phyloP scores from a whole-genome alignment of 2,888 invertebrate genomes.

The Halictus ligatus region DNA sequence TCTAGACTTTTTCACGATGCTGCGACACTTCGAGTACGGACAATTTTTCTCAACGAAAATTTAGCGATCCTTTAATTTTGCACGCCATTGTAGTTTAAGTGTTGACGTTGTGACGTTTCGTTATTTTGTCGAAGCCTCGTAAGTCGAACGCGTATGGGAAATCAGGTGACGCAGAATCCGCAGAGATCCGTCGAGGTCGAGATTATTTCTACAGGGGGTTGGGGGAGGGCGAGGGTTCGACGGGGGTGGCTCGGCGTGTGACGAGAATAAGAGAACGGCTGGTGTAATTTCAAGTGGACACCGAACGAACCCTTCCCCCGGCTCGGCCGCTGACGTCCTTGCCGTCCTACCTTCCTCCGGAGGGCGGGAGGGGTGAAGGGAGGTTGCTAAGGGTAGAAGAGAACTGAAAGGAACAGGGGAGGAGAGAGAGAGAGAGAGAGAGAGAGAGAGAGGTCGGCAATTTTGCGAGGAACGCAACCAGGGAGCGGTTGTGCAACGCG shows the following conservation, averaged over 20 bases:
- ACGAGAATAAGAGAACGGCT: slow-evolving; percentile 31
- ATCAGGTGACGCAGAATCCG: neutral
- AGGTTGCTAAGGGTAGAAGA: slow-evolving; percentile 1
- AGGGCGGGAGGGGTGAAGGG: neutral
- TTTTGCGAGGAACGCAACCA: slow-evolving; percentile 46
- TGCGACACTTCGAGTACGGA: too few relatives aligned
- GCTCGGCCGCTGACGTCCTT: slow-evolving; percentile 40
- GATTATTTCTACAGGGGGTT: slow-evolving; percentile 12
- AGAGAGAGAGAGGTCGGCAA: slow-evolving; percentile 9
- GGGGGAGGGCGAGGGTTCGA: neutral
- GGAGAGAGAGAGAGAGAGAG: too few relatives aligned
- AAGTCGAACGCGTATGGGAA: too few relatives aligned
- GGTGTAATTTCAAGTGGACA: slow-evolving; percentile 46
- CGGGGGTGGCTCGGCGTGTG: neutral
- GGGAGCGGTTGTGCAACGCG: slow-evolving; percentile 53
- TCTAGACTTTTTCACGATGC: too few relatives aligned
- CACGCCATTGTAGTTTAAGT: too few relatives aligned
- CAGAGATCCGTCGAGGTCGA: neutral
- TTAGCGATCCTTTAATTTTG: too few relatives aligned
- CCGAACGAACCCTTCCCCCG: slow-evolving; percentile 23
- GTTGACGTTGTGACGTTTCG: too few relatives aligned
- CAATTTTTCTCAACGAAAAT: too few relatives aligned
- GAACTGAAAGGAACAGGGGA: neutral
- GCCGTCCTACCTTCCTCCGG: slow-evolving; percentile 24
- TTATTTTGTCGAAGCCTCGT: too few relatives aligned